phyloP scores from a whole-genome alignment of 2,888 invertebrate species.

The Troides helena region DNA sequence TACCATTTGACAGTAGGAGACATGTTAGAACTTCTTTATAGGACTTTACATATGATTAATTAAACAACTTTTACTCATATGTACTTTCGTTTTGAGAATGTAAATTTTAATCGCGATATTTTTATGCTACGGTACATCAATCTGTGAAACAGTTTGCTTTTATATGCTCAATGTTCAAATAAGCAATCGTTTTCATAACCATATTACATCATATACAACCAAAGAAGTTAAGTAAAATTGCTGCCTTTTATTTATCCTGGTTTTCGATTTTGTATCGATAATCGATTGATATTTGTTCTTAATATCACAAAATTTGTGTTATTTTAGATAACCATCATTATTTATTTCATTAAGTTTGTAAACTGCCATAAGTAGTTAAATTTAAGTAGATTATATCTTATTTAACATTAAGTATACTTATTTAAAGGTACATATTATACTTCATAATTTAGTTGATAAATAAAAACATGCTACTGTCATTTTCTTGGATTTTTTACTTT shows the following conservation, averaged over 20 bases:
- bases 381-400: conserved; percentile 27
- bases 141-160: background rate
- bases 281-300: background rate
- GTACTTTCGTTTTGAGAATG: background rate
- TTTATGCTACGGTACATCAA: background rate
- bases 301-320: background rate
- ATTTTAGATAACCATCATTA: conserved; percentile 45
- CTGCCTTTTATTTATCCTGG: conserved; percentile 8
- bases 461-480: background rate
- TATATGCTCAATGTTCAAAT: background rate
- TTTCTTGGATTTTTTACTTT: background rate
- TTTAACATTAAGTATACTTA: conserved; percentile 9
- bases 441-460: background rate
- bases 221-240: conserved; percentile 29
- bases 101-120: background rate
- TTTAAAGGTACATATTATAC: conserved; percentile 24
- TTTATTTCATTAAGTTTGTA: conserved; percentile 62
- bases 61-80: background rate
- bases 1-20: conserved; percentile 68
- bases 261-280: background rate
- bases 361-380: conserved; percentile 73
- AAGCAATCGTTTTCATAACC: conserved; percentile 9
- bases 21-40: conserved; percentile 48
- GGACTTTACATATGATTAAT: background rate
- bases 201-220: conserved; percentile 28